Percentiles rank a stretch among this genome's conserved stretches.
phyloP scores from a whole-genome alignment of 1,140 invertebrate species.

The Drosophila micromelanica region DNA sequence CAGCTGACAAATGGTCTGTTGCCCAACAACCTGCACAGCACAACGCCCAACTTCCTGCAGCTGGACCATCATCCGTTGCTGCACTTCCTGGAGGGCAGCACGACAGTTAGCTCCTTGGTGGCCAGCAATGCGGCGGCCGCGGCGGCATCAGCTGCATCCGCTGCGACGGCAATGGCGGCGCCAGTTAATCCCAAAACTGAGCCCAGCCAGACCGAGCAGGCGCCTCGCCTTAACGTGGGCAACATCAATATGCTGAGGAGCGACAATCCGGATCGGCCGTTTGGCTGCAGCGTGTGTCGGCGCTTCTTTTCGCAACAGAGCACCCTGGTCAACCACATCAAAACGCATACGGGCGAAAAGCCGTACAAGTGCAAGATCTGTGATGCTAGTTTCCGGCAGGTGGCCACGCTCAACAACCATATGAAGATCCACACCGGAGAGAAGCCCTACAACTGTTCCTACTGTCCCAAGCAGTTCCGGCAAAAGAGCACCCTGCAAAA shows the following conservation, averaged over 20 bases:
- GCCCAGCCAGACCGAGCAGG: slow-evolving; percentile 41
- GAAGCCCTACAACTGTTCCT: slow-evolving; percentile 81
- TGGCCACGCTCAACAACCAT: slow-evolving; percentile 80
- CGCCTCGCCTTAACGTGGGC: slow-evolving; percentile 49
- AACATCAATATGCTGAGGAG: slow-evolving; percentile 67
- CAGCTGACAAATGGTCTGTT: slow-evolving; percentile 58
- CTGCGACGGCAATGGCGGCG: neutral
- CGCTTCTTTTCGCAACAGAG: slow-evolving; percentile 80
- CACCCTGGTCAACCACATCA: slow-evolving; percentile 79
- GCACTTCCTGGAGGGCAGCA: slow-evolving; percentile 75
- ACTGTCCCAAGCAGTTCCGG: slow-evolving; percentile 79
- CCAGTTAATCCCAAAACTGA: slow-evolving; percentile 42
- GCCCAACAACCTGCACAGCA: slow-evolving; percentile 62
- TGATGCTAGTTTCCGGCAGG: slow-evolving; percentile 76
- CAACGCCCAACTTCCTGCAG: slow-evolving; percentile 60
- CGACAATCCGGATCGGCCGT: slow-evolving; percentile 78
- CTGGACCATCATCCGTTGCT: slow-evolving; percentile 74
- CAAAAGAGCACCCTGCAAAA: slow-evolving; percentile 80
- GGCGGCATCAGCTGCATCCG: slow-evolving; percentile 7
- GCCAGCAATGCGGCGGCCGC: slow-evolving; percentile 27
- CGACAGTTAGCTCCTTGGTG: slow-evolving; percentile 72
- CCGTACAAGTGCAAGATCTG: slow-evolving; percentile 82
- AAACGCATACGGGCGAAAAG: slow-evolving; percentile 81
- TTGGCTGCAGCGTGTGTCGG: slow-evolving; percentile 79
- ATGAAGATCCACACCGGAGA: slow-evolving; percentile 83